phyloP scores from a whole-genome alignment of 2,888 invertebrate species.

The Coleophora flavipennella region DNA sequence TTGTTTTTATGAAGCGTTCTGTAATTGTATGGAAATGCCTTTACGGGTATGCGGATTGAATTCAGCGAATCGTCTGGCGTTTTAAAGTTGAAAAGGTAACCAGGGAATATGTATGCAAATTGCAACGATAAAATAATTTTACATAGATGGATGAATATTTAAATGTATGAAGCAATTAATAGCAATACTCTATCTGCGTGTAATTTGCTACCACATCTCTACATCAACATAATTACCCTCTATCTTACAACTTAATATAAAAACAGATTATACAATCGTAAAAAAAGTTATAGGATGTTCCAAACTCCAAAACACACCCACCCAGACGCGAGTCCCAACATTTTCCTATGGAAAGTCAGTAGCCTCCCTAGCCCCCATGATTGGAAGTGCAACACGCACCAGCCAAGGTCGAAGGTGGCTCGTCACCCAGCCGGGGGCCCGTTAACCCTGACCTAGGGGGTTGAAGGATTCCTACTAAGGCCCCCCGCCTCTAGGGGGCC shows the following conservation, averaged over 20 bases:
- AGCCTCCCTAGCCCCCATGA: background rate
- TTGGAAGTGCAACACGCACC: conserved; percentile 16
- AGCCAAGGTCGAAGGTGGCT: conserved; percentile 66
- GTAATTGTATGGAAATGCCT: conserved; percentile 17
- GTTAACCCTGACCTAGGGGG: conserved; percentile 71
- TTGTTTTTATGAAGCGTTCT: conserved; percentile 40
- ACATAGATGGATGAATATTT: too few species aligned
- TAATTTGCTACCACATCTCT: too few species aligned
- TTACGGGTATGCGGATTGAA: conserved; percentile 8
- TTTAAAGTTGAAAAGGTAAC: background rate
- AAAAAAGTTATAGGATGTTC: too few species aligned
- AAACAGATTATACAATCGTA: too few species aligned
- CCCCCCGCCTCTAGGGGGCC: conserved; percentile 43
- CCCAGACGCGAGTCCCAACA: background rate
- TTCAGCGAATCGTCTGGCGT: conserved; percentile 1
- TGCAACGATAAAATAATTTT: too few species aligned
- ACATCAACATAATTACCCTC: background rate
- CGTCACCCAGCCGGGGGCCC: conserved; percentile 58
- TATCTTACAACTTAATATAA: too few species aligned
- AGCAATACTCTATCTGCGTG: too few species aligned
- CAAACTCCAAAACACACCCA: background rate
- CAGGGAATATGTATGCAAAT: too few species aligned
- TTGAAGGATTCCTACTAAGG: conserved; percentile 68
- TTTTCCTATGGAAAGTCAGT: background rate
- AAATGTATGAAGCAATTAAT: too few species aligned